Evolutionary conservation across 2,797 vertebrate species (phyloP).

Genomic region (Botia almorhae): DNA sequence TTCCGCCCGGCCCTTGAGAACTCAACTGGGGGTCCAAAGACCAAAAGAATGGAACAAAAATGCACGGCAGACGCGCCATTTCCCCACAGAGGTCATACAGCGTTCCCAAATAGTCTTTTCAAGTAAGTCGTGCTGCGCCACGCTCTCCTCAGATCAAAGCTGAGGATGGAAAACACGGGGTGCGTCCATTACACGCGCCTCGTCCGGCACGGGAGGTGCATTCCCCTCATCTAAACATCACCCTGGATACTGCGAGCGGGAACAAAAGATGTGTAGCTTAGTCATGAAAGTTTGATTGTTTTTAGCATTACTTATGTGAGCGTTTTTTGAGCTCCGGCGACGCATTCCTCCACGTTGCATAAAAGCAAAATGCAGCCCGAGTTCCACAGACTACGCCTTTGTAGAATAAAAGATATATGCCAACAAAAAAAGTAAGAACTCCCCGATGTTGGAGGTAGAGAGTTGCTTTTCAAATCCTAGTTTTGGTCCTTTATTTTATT

Average conservation of each 20-base stretch:
- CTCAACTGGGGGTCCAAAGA: conserved; percentile 8
- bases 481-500: conserved; percentile 99
- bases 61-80: conserved; percentile 10
- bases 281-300: conserved; percentile 93
- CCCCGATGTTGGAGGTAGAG: conserved; percentile 97
- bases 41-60: conserved; percentile 3
- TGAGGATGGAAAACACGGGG: conserved; percentile 79
- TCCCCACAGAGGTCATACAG: conserved; percentile 61
- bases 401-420: conserved; percentile 78
- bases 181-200: conserved; percentile 82
- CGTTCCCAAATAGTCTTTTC: conserved; percentile 53
- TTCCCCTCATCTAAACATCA: conserved; percentile 84
- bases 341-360: conserved; percentile 81
- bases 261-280: conserved; percentile 87
- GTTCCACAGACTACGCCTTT: conserved; percentile 87
- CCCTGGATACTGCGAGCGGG: conserved; percentile 83
- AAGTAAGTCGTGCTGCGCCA: conserved; percentile 71
- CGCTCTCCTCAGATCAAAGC: conserved; percentile 80
- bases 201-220: conserved; percentile 78
- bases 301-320: conserved; percentile 52
- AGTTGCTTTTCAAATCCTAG: conserved; percentile 99
- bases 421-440: conserved; percentile 75
- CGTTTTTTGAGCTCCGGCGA: conserved; percentile 71
- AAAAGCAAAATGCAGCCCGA: conserved; percentile 88
- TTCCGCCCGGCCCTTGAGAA: conserved; percentile 58